Conservation (phyloP, 2,113 vertebrate genomes). For the Trochalopteron elliotii region DNA sequence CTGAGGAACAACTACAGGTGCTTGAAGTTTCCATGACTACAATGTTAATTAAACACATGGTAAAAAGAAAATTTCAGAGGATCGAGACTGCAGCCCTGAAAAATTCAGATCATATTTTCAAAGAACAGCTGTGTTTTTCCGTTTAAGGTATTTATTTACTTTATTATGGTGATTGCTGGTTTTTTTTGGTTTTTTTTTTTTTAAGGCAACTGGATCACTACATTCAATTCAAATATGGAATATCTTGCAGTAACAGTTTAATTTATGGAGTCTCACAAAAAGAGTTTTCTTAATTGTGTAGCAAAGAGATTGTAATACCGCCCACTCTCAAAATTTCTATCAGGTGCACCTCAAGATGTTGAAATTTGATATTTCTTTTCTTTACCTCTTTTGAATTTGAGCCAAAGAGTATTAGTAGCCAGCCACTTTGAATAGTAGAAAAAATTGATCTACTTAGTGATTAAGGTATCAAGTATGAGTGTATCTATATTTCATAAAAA, state of each 20-base stretch:
- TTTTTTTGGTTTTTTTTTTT: neutral
- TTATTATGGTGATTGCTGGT: neutral
- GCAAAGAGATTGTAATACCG: neutral
- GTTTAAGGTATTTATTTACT: neutral
- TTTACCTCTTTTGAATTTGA: neutral
- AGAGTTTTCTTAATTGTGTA: neutral
- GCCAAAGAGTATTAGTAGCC: neutral
- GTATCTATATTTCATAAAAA: neutral
- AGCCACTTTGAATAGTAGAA: neutral
- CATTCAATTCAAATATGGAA: neutral
- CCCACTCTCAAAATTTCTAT: neutral
- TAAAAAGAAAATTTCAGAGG: slow-evolving; percentile 27
- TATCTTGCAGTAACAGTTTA: neutral
- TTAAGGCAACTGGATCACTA: neutral
- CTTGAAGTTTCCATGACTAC: slow-evolving; percentile 43
- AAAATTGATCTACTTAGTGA: neutral
- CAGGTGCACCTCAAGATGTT: neutral
- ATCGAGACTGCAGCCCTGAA: neutral
- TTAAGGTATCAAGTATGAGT: neutral
- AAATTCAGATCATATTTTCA: neutral
- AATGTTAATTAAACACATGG: slow-evolving; percentile 45
- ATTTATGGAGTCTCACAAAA: neutral
- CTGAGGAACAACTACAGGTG: slow-evolving; percentile 19
- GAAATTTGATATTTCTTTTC: neutral
- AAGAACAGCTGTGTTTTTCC: neutral